Evolutionary conservation across 2,888 invertebrate species (phyloP), one percentile per base, ranked within the genome.

Genomic region (Parthenolecanium corni): DNA sequence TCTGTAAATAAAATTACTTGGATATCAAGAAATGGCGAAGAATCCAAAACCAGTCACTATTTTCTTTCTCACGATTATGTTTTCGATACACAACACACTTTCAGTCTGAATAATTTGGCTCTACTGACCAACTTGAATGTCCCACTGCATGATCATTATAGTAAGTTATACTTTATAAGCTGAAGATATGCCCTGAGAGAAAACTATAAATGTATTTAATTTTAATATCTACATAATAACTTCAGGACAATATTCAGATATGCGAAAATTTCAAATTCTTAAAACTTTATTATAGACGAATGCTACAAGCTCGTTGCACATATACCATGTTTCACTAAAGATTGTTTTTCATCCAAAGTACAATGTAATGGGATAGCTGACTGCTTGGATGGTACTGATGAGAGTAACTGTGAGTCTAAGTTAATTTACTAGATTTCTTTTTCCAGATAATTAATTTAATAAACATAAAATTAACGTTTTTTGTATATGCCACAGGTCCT

Each of bases 1-100:
- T 67, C 71, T 0, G 64, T 73, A 21, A 71, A 71, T 58, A 70
- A 69, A 65, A 68, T 72, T 52, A 67, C 65, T 4, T 70, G 72
- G 69, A 65, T 70, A 36, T 68, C 70, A 52, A 66, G 72, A 36
- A 70, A 69, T 58, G 74, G 73, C 1, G 67, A 68, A 40, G 62
- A 61, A 5, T 69, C 73, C 3, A 71, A 72, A 52, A 67, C 70
- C 49, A 70, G 70, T 25, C 66, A 69, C 1, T 73, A 73, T 64
- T 73, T 73, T 62, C 73, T 76, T 4, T 73, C 77, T 0, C 71
- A 74, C 23, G 75, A 76, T 54, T 76, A 76, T 66, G 79, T 77
- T 9, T 70, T 76, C 23, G 79, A 79, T 68, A 72, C 78, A 12
- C 74, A 76, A 66, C 73, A 75, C n/a, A 79, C 77, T 4, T 77